Base-by-base conservation (phyloP, 2,888 invertebrate genomes). In the Spisula subtruncata region DNA sequence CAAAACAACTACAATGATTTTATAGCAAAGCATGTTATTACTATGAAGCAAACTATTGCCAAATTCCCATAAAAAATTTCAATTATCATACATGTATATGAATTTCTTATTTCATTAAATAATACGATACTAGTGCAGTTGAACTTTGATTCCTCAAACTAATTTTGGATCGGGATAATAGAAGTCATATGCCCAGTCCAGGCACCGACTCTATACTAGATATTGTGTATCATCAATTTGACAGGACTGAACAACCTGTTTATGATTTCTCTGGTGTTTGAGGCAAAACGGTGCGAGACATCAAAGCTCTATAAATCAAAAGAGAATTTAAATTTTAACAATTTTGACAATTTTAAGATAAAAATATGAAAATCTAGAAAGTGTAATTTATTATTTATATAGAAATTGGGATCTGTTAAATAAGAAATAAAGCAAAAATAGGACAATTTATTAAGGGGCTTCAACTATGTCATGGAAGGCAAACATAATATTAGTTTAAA, bases 401-500 rank as follows among this genome's bases (percentile, higher is more conserved):
- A 41, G 8, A 8, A 41, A 5, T 41, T 41, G 41, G 41, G 41
- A 41, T 41, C 25, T 25, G n/a, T n/a, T n/a, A 25, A 66, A 66
- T 66, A 66, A 25, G 10, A 25, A n/a, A n/a, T n/a, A n/a, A n/a
- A 66, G 6, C 5, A 66, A 25, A 20, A 25, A 66, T 66, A 66
- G 0, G 1, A 25, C 18, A 35, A 35, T 25, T 75, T 32, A 32
- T 32, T 75, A 16, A 75, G 32, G 32, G 75, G 75, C 32, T 25
- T 18, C 29, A 32, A 16, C 14, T 16, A 32, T 35, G 75, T 75
- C 75, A 75, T 75, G 75, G 75, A 75, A 75, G 75, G 32, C 32
- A 75, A 25, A 35, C n/a, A 35, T 16, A 75, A 35, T 75, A 75
- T 75, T 35, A 75, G 35, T 66, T 25, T 75, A 75, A 75, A 75